Evolutionary conservation across 2,888 invertebrate species (phyloP), one percentile per base, ranked within the genome.

Genomic region (Caenorhabditis sp.): DNA sequence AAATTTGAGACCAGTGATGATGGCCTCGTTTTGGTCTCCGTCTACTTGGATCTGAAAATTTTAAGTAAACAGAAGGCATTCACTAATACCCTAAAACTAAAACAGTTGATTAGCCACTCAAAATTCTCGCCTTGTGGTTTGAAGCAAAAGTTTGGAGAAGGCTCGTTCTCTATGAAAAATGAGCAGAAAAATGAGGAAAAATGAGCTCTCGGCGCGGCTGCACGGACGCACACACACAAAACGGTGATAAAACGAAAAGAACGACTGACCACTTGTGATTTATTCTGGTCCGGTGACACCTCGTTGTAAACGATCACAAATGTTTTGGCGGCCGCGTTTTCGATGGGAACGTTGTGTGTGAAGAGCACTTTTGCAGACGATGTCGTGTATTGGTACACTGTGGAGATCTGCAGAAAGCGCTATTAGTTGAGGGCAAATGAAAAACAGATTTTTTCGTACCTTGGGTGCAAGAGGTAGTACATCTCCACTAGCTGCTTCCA

Each of bases 361-460:
- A 89, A 90, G 8, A 81, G 59, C n/a, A 90, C 80, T 63, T 66
- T 80, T 24, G 88, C 86, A 7, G 87, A 82, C 2, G 74, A 69
- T 3, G 75, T 59, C 0, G 88, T 80, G 8, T 85, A 41, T 26
- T 85, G 81, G 44, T 82, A 66, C 8, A 90, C 75, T 1, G 72
- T 54, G 1, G 44, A 19, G 19, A 90, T 87, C 88, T 89, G 73
- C 59, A 88, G 79, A 26, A n/a, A 19, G 24, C n/a, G 22, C 8
- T 35, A 26, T n/a, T 26, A 10, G 5, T 41, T 0, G 0, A 3
- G 6, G 38, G 10, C n/a, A 38, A 41, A 38, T 41, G 7, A 7
- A 31, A 19, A 35, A 24, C 22, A 54, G 38, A 26, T 12, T 49
- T n/a, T n/a, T 4, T 3, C 1, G 0, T 56, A 87, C 87, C 74